Evolutionary conservation across 2,113 vertebrate genomes (phyloP).

Genomic region (Perca fluviatilis): DNA sequence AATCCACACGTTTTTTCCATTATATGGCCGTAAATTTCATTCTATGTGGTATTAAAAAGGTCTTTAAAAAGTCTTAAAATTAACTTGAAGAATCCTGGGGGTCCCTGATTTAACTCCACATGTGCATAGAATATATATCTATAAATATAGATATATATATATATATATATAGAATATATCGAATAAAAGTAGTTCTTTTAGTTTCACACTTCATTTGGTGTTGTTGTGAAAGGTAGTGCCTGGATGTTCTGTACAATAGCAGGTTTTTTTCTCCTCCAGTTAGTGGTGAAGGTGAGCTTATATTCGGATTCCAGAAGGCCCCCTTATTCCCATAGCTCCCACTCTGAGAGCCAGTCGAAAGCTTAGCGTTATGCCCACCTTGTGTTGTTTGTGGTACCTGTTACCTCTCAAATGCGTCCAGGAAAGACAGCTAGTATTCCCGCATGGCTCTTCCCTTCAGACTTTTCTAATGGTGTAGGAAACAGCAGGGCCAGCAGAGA

Average conservation of each 20-base stretch:
- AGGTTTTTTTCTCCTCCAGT: conserved; percentile 19
- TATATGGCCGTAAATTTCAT: too few species aligned
- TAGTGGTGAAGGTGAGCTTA: conserved; percentile 51
- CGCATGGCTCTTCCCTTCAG: conserved; percentile 62
- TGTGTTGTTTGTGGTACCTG: conserved; percentile 70
- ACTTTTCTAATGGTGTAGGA: conserved; percentile 72
- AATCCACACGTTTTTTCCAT: too few species aligned
- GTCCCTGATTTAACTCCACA: neutral
- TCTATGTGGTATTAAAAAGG: too few species aligned
- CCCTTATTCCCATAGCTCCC: conserved; percentile 26
- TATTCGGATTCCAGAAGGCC: conserved; percentile 41
- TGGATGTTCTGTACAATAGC: conserved; percentile 35
- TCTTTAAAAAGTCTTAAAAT: too few species aligned
- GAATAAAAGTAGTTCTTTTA: neutral
- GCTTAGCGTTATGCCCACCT: conserved; percentile 50
- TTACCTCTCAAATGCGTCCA: conserved; percentile 76
- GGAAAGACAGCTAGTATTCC: conserved; percentile 78
- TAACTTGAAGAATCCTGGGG: too few species aligned
- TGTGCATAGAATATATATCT: neutral
- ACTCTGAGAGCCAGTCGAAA: conserved; percentile 24
- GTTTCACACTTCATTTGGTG: conserved; percentile 16
- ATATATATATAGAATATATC: neutral
- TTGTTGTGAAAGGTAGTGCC: conserved; percentile 8
- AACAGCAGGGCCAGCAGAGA: conserved; percentile 67
- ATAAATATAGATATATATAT: too few species aligned